Conservation (phyloP, 1,140 invertebrate species). For the Goniozus legneri region DNA sequence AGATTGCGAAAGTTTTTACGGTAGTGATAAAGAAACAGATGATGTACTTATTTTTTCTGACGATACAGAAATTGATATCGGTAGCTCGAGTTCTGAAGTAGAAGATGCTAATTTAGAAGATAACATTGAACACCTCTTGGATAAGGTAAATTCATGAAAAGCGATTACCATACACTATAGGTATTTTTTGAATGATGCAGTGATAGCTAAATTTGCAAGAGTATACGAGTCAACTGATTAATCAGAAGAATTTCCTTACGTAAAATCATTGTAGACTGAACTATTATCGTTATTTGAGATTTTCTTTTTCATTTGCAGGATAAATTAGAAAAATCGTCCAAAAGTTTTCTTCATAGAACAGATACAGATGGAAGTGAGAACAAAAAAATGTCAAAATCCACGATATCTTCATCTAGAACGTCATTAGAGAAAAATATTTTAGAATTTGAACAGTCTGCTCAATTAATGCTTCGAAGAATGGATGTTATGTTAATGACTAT, state of each 20-base stretch:
- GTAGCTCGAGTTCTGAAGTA: slow-evolving; percentile 46
- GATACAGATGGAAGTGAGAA: slow-evolving; percentile 10
- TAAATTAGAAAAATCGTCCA: slow-evolving; percentile 14
- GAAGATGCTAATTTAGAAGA: slow-evolving; percentile 39
- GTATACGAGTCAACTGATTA: no score
- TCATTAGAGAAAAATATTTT: slow-evolving; percentile 51
- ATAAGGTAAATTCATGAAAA: slow-evolving; percentile 46
- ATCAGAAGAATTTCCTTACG: no score
- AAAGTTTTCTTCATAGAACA: slow-evolving; percentile 13
- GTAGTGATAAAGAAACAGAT: slow-evolving; percentile 63
- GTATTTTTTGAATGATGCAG: no score
- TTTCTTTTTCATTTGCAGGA: no score
- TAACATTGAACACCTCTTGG: slow-evolving; percentile 40
- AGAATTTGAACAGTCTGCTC: slow-evolving; percentile 60
- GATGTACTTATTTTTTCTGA: slow-evolving; percentile 71
- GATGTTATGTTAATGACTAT: slow-evolving; percentile 67
- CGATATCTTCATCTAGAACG: slow-evolving; percentile 34
- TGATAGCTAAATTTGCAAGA: no score
- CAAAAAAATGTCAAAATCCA: slow-evolving; percentile 14
- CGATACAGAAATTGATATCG: slow-evolving; percentile 55
- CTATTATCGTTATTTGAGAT: no score
- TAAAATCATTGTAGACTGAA: no score
- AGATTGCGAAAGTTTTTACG: slow-evolving; percentile 62
- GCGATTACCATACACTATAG: no score
- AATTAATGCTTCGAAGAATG: slow-evolving; percentile 65